phyloP scores from a whole-genome alignment of 2,888 invertebrate genomes.

The Pachliopta kotzebuea region DNA sequence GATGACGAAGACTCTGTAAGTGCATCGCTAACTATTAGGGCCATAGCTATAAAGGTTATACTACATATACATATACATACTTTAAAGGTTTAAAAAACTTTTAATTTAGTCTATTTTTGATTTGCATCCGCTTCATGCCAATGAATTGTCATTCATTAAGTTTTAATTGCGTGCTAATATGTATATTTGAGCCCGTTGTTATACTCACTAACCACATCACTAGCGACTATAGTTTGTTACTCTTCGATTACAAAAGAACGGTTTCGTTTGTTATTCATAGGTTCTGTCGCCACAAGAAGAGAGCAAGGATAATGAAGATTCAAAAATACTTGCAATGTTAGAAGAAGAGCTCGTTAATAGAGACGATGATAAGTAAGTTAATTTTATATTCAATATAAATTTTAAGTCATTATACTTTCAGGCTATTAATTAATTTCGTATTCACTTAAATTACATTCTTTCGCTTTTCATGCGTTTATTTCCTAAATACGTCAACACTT shows the following conservation, averaged over 20 bases:
- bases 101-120: slow-evolving; percentile 39
- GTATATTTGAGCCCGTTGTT: slow-evolving; percentile 31
- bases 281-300: slow-evolving; percentile 73
- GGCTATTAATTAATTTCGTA: slow-evolving; percentile 7
- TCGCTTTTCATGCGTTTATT: slow-evolving; percentile 40
- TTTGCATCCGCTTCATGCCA: slow-evolving; percentile 23
- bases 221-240: slow-evolving; percentile 56
- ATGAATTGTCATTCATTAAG: slow-evolving; percentile 32
- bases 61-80: no score
- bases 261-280: slow-evolving; percentile 69
- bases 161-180: slow-evolving; percentile 33
- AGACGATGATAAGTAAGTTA: slow-evolving; percentile 88
- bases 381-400: slow-evolving; percentile 33
- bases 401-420: not conserved
- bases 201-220: slow-evolving; percentile 37
- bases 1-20: slow-evolving; percentile 87
- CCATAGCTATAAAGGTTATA: no score
- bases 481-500: not conserved
- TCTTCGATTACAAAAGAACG: slow-evolving; percentile 66
- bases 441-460: slow-evolving; percentile 25
- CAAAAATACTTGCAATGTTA: slow-evolving; percentile 86
- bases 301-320: slow-evolving; percentile 83
- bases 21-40: slow-evolving; percentile 46
- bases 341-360: slow-evolving; percentile 91
- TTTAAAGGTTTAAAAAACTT: slow-evolving; percentile 44